Conservation (phyloP, 2,113 vertebrate species). For the Oxyruncus cristatus region DNA sequence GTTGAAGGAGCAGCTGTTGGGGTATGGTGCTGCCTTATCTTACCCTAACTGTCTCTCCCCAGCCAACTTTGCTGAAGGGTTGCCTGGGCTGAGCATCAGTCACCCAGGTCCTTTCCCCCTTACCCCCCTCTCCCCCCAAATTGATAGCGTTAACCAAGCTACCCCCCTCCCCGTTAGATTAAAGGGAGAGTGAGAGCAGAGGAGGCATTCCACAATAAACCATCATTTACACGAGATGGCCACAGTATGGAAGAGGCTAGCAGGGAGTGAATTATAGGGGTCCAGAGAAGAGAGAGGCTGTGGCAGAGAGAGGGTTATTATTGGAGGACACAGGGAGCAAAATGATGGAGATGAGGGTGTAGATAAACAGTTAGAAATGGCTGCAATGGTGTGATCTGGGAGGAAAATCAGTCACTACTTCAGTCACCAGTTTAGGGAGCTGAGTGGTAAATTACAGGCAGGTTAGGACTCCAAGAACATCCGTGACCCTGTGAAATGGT, state of each 20-base stretch:
- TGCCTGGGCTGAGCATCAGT: background rate
- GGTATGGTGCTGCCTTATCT: background rate
- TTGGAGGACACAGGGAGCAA: slow-evolving; percentile 24
- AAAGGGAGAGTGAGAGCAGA: background rate
- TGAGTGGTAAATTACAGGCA: slow-evolving; percentile 31
- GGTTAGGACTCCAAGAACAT: background rate
- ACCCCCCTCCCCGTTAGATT: background rate
- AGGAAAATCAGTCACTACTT: slow-evolving; percentile 19
- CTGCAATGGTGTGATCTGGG: background rate
- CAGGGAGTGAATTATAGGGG: slow-evolving; percentile 30
- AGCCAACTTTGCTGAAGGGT: background rate
- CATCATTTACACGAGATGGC: background rate
- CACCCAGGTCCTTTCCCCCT: background rate
- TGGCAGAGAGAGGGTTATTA: background rate
- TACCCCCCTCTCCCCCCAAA: background rate
- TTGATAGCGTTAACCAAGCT: background rate
- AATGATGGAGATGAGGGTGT: background rate
- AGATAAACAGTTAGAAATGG: slow-evolving; percentile 39
- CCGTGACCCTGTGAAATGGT: slow-evolving; percentile 21
- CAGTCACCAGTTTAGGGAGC: slow-evolving; percentile 5
- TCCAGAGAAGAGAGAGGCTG: background rate
- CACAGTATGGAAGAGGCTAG: background rate
- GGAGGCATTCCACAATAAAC: background rate
- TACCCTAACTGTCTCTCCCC: background rate
- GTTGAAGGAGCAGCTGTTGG: background rate